Base-by-base conservation (phyloP, 2,888 invertebrate genomes). In the Drosophila mimica region DNA sequence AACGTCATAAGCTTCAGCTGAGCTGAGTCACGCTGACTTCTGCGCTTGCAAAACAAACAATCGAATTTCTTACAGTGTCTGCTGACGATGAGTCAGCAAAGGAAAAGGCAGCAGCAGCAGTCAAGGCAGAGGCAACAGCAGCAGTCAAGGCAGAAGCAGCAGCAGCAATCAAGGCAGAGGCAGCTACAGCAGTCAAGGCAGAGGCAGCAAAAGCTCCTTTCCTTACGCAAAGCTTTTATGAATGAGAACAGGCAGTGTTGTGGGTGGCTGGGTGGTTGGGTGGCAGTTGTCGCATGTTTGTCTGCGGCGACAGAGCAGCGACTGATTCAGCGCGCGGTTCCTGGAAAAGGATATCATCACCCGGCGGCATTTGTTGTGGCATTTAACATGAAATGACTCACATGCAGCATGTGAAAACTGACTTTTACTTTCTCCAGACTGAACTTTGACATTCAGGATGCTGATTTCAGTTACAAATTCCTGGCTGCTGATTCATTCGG, bases 271-370 rank as follows among this genome's bases (percentile, higher is more conserved):
- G 69, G 59, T 61, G 33, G 65, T 9, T 54, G 63, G 61, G 52
- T 54, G 38, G 40, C 43, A 20, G 40, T n/a, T 53, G 70, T 43
- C 74, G 68, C 79, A 76, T 52, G 63, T 64, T 71, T 82, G 79
- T 81, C 69, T 79, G 77, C 76, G 46, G 48, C 52, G 63, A 30
- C 53, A n/a, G 1, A 38, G n/a, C 51, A 20, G 4, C 43, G 28
- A 68, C 81, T 90, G 91, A 91, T 78, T 91, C 91, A 91, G 77
- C 81, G 53, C 17, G 40, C 60, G 63, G 82, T 91, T 91, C 91
- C 84, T 82, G 90, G 91, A 91, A 91, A 91, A 88, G 88, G 91
- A 90, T 88, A 84, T 77, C 80, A 88, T 84, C 89, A 83, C 82
- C 79, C 76, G 79, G 61, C 74, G 82, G 81, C 76, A 82, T 90